Conservation (phyloP, 1,140 invertebrate species). For the Babylonia areolata region DNA sequence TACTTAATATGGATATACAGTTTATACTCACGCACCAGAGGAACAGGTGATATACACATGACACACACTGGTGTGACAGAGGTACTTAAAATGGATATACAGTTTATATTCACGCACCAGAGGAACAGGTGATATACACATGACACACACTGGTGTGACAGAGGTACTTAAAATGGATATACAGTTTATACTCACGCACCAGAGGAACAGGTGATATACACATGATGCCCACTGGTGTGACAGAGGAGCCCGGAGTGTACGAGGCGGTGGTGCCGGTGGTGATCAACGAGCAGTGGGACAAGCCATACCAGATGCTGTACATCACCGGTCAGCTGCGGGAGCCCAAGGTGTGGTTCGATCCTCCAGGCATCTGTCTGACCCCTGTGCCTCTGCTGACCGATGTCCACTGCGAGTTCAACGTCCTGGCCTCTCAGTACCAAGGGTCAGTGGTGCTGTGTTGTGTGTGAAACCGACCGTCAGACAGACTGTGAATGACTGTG, state of each 20-base stretch:
- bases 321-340: constrained; percentile 68
- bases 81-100: no score
- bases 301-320: constrained; percentile 71
- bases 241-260: constrained; percentile 67
- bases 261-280: constrained; percentile 69
- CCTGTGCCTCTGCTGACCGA: constrained; percentile 73
- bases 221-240: background rate
- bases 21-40: no score
- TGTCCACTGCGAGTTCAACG: constrained; percentile 65
- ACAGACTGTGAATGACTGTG: no score
- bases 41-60: no score
- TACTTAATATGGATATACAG: no score
- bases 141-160: no score
- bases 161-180: no score
- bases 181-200: no score
- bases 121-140: no score
- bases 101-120: no score
- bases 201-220: no score
- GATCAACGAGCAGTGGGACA: constrained; percentile 66
- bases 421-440: constrained; percentile 69
- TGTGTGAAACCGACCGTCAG: background rate
- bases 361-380: constrained; percentile 69
- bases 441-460: constrained; percentile 69
- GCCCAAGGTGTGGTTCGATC: constrained; percentile 73
- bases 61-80: no score